A percentile compares a stretch with the other conserved stretches of the same genome.
Conservation (phyloP, 2,113 vertebrate species). For the Pangasianodon gigas region DNA sequence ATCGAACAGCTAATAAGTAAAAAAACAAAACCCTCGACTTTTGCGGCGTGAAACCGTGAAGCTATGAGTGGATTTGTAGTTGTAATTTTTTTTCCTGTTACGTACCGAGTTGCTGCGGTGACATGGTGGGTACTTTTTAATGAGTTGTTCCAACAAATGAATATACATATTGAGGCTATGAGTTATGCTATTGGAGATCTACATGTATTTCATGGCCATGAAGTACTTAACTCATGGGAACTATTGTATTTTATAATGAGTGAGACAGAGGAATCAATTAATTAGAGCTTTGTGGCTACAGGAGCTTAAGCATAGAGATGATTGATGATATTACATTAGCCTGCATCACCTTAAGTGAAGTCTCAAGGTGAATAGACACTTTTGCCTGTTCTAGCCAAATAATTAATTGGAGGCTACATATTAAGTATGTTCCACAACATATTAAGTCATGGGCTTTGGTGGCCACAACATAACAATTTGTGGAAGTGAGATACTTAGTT, state of each 20-base stretch:
- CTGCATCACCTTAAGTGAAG: background rate
- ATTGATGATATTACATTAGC: background rate
- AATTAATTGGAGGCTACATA: background rate
- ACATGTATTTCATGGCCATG: background rate
- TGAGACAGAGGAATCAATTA: background rate
- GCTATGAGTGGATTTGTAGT: background rate
- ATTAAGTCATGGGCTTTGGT: background rate
- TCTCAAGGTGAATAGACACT: background rate
- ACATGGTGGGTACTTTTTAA: background rate
- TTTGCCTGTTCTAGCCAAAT: background rate
- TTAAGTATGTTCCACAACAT: background rate
- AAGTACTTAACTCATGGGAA: background rate
- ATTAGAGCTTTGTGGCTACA: background rate
- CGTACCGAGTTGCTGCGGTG: background rate
- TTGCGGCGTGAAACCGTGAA: background rate
- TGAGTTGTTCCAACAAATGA: background rate
- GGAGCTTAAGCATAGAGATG: background rate
- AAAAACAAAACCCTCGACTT: background rate
- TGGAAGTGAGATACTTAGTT: background rate
- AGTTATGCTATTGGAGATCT: background rate
- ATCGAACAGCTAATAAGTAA: too few relatives aligned
- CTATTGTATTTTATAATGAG: background rate
- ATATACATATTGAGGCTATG: background rate
- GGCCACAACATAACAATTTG: background rate
- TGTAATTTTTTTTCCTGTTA: background rate